Base-by-base conservation (phyloP, 23 tunicate species). In the Diplosoma virens region DNA sequence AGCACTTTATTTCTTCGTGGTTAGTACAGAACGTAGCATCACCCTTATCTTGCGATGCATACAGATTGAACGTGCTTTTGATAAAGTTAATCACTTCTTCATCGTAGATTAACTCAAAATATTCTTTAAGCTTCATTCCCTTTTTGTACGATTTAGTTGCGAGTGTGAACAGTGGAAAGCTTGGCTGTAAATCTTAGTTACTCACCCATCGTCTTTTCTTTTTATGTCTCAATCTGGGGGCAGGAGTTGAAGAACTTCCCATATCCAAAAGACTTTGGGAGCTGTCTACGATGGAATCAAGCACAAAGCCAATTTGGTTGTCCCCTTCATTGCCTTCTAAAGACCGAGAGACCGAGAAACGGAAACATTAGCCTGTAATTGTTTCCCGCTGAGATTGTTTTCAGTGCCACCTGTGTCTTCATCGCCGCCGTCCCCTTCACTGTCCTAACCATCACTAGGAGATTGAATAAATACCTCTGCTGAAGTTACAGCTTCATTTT, bases 381-480 rank as follows among this genome's bases (percentile, higher is more conserved):
- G 50, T 41, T 41, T 41, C 50, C 50, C 50, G 14, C 50, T 9
- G 9, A 41, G 50, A 41, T 41, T 41, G 50, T 41, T 41, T 41
- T 7, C 50, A 41, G 50, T 7, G 50, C 50, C 50, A 41, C 50
- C 50, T 41, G 50, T 41, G 14, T 41, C 63, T 20, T 56, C 63
- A 56, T 56, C 63, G 63, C 21, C 24, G 63, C 63, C 20, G 63
- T 56, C 63, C 63, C 63, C 63, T 56, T 56, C 24, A 56, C 63
- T 56, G 24, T 56, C 63, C 63, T 14, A 14, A 56, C 24, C 63
- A 11, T 56, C 63, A 11, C 24, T 11, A 11, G 63, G 63, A 56
- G 63, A 25, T 11, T 14, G 50, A 41, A 41, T 41, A 14, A n/a
- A 41, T 41, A 41, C 14, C 50, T 41, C 50, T 41, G 50, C 25